phyloP scores from a whole-genome alignment of 2,797 vertebrate genomes.

The Tarsius wallacei region DNA sequence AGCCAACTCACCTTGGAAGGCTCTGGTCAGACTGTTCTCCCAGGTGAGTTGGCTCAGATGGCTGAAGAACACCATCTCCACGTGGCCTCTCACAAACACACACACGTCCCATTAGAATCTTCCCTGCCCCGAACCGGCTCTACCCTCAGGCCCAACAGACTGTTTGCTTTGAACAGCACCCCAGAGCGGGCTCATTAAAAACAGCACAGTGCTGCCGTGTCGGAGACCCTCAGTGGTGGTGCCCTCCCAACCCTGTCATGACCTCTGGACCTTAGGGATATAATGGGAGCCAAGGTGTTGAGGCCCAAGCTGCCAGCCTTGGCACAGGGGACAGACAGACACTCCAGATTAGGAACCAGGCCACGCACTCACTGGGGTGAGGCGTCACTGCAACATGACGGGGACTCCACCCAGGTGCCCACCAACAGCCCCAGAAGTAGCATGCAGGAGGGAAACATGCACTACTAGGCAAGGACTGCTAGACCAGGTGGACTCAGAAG shows the following conservation, averaged over 20 bases:
- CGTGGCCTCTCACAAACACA: not conserved
- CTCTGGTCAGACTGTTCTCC: not conserved
- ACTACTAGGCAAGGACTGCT: not conserved
- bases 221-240: not conserved
- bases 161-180: not conserved
- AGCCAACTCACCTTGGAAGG: no score
- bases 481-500: not conserved
- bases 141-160: not conserved
- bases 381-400: not conserved
- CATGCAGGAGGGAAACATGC: fast-evolving
- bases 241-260: no score
- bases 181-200: not conserved
- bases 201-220: fast-evolving
- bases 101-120: not conserved
- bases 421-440: not conserved
- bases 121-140: not conserved
- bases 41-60: not conserved
- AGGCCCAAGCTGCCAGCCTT: not conserved
- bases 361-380: fast-evolving
- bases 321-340: not conserved
- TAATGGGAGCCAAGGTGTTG: not conserved
- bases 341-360: fast-evolving
- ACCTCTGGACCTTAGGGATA: no score
- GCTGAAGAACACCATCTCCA: not conserved
- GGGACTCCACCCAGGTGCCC: not conserved